Percentiles rank a stretch among this genome's conserved stretches.
Conservation (phyloP, 1,140 invertebrate species). For the Telenomus remus region DNA sequence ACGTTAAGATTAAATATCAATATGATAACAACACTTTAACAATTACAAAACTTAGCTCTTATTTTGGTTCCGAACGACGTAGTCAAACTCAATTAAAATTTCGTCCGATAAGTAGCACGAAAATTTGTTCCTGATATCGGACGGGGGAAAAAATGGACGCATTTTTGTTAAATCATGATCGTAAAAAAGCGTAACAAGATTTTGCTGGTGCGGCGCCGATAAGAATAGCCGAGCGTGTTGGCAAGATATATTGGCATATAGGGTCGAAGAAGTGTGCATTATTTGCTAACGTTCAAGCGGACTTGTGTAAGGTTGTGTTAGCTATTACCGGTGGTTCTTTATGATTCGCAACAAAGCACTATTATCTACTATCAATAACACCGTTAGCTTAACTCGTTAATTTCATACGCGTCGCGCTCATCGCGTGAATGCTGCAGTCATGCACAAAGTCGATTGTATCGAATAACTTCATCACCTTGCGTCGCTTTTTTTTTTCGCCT, state of each 20-base stretch:
- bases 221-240: constrained; percentile 41
- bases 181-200: constrained; percentile 32
- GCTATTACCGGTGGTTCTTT: constrained; percentile 39
- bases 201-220: constrained; percentile 18
- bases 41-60: no score
- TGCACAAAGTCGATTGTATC: constrained; percentile 61
- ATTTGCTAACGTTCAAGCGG: constrained; percentile 43
- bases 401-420: constrained; percentile 59
- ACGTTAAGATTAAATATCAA: no score
- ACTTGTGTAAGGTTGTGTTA: constrained; percentile 42
- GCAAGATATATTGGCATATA: constrained; percentile 33
- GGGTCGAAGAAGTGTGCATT: constrained; percentile 48
- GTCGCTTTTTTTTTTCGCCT: constrained; percentile 17
- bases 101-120: no score
- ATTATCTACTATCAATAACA: constrained; percentile 62
- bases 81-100: no score
- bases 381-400: constrained; percentile 60
- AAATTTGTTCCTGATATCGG: neutral
- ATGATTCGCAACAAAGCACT: constrained; percentile 49
- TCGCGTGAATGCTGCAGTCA: constrained; percentile 55
- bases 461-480: constrained; percentile 61
- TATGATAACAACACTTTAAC: no score
- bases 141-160: neutral
- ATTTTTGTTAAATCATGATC: constrained; percentile 44
- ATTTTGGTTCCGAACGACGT: no score